These are phyloP conservation scores for Anisognathus igniventris DNA, from an alignment of 2,797 vertebrate genomes.

Conservation along the genomic window DNA sequence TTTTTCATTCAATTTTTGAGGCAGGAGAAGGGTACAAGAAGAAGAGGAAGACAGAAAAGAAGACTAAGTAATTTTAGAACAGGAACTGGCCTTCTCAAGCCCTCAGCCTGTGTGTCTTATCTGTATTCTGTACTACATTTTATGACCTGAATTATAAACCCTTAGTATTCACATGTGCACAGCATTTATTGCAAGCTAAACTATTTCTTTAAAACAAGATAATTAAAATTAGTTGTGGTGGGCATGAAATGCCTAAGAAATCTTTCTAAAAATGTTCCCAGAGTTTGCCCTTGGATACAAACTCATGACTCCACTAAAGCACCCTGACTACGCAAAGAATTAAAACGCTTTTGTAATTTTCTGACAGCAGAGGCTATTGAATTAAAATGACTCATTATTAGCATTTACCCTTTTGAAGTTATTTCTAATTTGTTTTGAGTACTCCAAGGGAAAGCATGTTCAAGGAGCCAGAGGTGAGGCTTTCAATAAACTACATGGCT, in stretches of 20 bases:
- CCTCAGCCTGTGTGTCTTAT: not conserved
- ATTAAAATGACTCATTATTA: not conserved
- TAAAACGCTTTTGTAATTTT: not conserved
- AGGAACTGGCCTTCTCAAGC: not conserved
- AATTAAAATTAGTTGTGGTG: conserved; percentile 36
- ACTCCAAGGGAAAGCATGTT: not conserved
- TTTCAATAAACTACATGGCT: not conserved
- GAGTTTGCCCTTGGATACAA: conserved; percentile 16
- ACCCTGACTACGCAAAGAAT: not conserved
- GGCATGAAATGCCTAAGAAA: conserved; percentile 16
- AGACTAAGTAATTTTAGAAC: not conserved
- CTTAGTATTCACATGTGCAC: not conserved
- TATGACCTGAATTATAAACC: conserved; percentile 11
- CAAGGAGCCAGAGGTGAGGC: not conserved
- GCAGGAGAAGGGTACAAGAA: not conserved
- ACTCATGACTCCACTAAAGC: not conserved
- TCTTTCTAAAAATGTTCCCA: not conserved
- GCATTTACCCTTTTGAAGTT: not conserved
- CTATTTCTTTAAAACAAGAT: conserved; percentile 41
- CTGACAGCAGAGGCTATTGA: not conserved
- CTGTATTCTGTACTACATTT: not conserved
- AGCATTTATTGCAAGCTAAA: conserved; percentile 36
- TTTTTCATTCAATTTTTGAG: not conserved
- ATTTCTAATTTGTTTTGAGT: not conserved
- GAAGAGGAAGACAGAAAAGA: not conserved